Evolutionary conservation across 2,797 vertebrate species (phyloP).

Genomic region (Propithecus deckenii): DNA sequence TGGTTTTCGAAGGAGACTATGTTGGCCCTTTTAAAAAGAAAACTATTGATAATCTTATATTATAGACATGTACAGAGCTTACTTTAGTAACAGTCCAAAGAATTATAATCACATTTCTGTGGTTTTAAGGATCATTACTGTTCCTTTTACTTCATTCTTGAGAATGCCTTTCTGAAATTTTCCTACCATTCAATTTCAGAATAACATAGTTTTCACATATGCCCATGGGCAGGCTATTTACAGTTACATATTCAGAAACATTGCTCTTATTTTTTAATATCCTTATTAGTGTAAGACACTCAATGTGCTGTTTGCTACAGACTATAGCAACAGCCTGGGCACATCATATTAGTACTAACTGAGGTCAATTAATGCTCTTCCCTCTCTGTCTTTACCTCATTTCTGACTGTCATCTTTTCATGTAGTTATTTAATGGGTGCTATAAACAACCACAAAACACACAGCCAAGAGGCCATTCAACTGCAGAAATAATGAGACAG

Average conservation of each 20-base stretch:
- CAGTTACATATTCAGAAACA: not conserved
- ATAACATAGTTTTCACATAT: not conserved
- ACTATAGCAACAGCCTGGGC: not conserved
- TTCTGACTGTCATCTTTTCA: constrained; percentile 21
- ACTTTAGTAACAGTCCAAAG: not conserved
- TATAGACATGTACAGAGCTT: not conserved
- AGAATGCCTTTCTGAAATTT: constrained; percentile 41
- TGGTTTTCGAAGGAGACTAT: constrained; percentile 16
- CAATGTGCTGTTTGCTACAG: not conserved
- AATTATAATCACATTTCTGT: constrained; percentile 4
- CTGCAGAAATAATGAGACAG: constrained; percentile 55
- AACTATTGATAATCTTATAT: constrained; percentile 27
- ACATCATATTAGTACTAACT: not conserved
- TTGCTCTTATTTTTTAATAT: not conserved
- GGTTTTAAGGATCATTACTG: not conserved
- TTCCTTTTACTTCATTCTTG: constrained; percentile 33
- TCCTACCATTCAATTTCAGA: constrained; percentile 24
- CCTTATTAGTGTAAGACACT: not conserved
- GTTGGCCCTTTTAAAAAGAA: not conserved
- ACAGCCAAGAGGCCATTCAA: constrained; percentile 43
- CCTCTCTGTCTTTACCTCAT: constrained; percentile 20
- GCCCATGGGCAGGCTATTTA: not conserved
- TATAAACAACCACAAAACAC: constrained; percentile 41
- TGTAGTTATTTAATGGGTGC: constrained; percentile 45
- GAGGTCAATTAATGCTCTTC: not conserved